Conservation (phyloP, 1,140 invertebrate species). For the Araneus ventricosus region DNA sequence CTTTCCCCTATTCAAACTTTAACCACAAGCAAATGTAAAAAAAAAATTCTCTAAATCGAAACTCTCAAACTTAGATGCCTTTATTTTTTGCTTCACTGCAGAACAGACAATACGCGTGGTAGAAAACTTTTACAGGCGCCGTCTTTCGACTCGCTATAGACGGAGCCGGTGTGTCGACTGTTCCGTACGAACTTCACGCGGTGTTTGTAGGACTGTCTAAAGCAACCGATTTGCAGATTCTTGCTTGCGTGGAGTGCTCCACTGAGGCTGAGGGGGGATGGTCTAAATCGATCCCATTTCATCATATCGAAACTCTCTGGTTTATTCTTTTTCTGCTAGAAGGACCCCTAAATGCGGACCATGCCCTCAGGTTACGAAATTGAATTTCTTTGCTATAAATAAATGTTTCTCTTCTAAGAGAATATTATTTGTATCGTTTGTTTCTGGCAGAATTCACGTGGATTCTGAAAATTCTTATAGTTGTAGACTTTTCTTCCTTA, state of each 20-base stretch:
- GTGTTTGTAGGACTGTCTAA: slow-evolving; percentile 46
- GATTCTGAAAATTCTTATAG: background rate
- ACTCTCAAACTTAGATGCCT: background rate
- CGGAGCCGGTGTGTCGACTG: background rate
- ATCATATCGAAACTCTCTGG: slow-evolving; percentile 40
- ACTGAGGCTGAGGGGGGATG: slow-evolving; percentile 41
- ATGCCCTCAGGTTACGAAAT: background rate
- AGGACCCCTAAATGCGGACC: background rate
- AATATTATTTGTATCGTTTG: background rate
- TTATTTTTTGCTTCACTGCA: background rate
- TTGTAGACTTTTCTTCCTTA: background rate
- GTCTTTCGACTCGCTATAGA: background rate
- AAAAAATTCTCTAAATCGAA: background rate
- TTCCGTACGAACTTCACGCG: slow-evolving; percentile 29
- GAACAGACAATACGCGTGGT: background rate
- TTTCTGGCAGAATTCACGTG: background rate
- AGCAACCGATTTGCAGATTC: slow-evolving; percentile 49
- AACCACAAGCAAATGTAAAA: background rate
- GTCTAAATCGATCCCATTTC: slow-evolving; percentile 19
- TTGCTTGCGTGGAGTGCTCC: slow-evolving; percentile 40
- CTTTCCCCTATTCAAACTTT: background rate
- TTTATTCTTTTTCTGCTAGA: background rate
- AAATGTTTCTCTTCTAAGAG: background rate
- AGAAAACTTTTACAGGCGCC: slow-evolving; percentile 58
- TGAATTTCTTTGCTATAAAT: background rate